Evolutionary conservation across 2,888 invertebrate genomes (phyloP), one percentile per base, ranked within the genome.

Genomic region (Ormyrus pomaceus): DNA sequence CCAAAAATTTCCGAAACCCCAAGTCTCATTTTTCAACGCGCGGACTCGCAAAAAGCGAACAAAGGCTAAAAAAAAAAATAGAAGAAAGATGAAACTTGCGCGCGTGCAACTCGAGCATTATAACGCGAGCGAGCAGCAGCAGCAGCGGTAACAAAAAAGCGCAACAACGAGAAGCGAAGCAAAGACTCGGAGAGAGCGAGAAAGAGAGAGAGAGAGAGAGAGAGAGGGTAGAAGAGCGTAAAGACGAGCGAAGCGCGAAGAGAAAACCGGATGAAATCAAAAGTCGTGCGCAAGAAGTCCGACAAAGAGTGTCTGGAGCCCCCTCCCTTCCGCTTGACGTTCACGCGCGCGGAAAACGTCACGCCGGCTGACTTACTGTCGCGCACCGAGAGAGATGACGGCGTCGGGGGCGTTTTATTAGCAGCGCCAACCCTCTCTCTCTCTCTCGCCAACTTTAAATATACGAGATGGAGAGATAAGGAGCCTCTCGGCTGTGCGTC

Each of bases 221-320:
- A 62, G 62, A n/a, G 34, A 13, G 7, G 51, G n/a, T 68, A 34
- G 45, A 34, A 59, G 70, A 71, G 59, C 50, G 46, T 34, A 34
- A 71, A 59, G 70, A 71, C 45, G 61, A 61, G 51, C 56, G 48
- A 55, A 19, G 55, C 8, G 48, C 50, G 53, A 19, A 50, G 19
- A 58, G 70, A 34, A 62, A 45, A 65, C 34, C 59, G 79, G 62
- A 69, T 68, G 64, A 56, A 79, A 66, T 79, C 65, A 79, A 64
- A 79, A 79, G 79, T 74, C 70, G 68, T 51, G 58, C n/a, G 56
- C 56, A 48, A 78, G 62, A 61, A 69, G 58, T 55, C 50, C 56
- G 61, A 77, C 76, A 69, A 70, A 77, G 65, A 48, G 62, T 50
- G 13, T 48, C 70, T 59, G 53, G 53, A 2, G n/a, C 13, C 53